Conservation (phyloP, 2,797 vertebrate species). For the Takifugu ocellatus region DNA sequence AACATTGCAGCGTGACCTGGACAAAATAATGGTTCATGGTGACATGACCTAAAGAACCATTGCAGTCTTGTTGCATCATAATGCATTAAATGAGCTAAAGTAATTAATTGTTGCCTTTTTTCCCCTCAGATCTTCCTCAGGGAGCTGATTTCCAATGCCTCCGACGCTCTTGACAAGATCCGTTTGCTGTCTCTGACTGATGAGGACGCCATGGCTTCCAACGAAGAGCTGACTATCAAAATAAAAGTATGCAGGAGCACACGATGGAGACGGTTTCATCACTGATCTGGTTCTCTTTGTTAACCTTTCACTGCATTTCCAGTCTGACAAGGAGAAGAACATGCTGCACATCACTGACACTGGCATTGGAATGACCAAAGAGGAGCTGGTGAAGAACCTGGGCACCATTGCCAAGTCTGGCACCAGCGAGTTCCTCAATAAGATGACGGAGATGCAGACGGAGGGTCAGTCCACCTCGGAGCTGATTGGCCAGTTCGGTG, state of each 20-base stretch:
- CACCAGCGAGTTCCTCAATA: slow-evolving; percentile 96
- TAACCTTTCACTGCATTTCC: neutral
- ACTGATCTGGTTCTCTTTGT: neutral
- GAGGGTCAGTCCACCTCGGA: slow-evolving; percentile 94
- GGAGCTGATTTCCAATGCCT: slow-evolving; percentile 98
- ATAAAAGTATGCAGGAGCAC: slow-evolving; percentile 82
- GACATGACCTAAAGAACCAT: no score
- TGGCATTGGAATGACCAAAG: slow-evolving; percentile 97
- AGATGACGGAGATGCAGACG: slow-evolving; percentile 89
- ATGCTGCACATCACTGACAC: slow-evolving; percentile 98
- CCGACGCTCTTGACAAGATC: slow-evolving; percentile 97
- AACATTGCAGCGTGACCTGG: neutral
- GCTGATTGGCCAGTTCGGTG: slow-evolving; percentile 97
- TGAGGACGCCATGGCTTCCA: slow-evolving; percentile 84
- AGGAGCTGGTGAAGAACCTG: slow-evolving; percentile 92
- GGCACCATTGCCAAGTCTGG: slow-evolving; percentile 98
- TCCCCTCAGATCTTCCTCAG: slow-evolving; percentile 90
- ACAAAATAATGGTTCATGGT: neutral
- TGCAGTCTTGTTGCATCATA: no score
- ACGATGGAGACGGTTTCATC: neutral
- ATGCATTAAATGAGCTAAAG: no score
- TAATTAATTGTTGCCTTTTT: neutral
- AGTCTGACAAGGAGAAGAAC: slow-evolving; percentile 99
- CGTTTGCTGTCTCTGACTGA: slow-evolving; percentile 90
- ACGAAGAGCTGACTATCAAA: slow-evolving; percentile 95